Evolutionary conservation across 2,113 vertebrate species (phyloP), one percentile per base, ranked within the genome.

Genomic region (Tychaedon coryphoeus): DNA sequence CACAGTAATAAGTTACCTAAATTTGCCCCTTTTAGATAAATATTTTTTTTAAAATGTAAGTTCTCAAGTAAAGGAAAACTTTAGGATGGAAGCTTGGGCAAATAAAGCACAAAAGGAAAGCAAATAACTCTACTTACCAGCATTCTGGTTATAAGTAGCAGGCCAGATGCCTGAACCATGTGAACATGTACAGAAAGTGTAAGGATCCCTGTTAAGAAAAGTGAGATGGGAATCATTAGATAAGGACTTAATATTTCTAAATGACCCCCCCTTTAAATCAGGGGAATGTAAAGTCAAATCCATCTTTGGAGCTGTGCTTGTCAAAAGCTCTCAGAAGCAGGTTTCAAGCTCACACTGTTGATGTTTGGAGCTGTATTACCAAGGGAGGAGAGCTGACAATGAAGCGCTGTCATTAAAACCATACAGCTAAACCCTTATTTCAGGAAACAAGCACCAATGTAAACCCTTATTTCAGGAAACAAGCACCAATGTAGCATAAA

Each of bases 401-500:
- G 34, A 95, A 90, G 38, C 34, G 15, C 73, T 73, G 19, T 58
- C 62, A 89, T 88, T 73, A 79, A 62, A 40, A 76, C 64, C 66
- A 71, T 6, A 70, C 76, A 72, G 81, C 45, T 62, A n/a, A 91
- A 82, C 42, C 40, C 88, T 58, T 86, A 58, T 76, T 95, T 70
- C 67, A 93, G 74, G 74, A 90, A 93, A 93, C 31, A 90, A 79
- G 8, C 14, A 73, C 38, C 28, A 60, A 38, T 82, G n/a, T 47
- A 51, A 91, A 82, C 42, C 40, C 88, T 58, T 86, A 58, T 76
- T 95, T 70, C 67, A 93, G 74, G 74, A 90, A 93, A 93, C 31
- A 90, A 79, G 8, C 14, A 73, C 38, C 28, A 60, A 38, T 82
- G n/a, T 47, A 51, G 40, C 28, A 61, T 9, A 90, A 81, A 95